Evolutionary conservation across 2,113 vertebrate species (phyloP).

Genomic region (Narcine bancroftii): DNA sequence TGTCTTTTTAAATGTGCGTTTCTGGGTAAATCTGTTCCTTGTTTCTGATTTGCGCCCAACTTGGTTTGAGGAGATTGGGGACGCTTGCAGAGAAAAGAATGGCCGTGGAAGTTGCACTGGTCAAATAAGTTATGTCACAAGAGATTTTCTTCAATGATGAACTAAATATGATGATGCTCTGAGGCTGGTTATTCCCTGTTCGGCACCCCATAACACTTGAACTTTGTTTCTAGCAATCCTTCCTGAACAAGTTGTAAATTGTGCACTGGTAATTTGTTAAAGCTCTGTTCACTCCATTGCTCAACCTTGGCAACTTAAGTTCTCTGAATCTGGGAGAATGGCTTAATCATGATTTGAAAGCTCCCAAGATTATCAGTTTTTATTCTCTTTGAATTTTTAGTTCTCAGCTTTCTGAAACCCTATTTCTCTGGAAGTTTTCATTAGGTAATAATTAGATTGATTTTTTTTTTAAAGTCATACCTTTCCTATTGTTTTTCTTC

Average conservation of each 20-base stretch:
- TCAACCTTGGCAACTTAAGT: not conserved
- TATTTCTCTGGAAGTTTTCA: not conserved
- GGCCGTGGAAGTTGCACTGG: too few species aligned
- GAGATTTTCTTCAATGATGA: not conserved
- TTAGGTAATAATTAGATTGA: too few species aligned
- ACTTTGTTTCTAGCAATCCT: not conserved
- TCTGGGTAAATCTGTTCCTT: too few species aligned
- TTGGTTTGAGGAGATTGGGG: too few species aligned
- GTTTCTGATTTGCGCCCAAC: too few species aligned
- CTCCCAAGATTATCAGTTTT: not conserved
- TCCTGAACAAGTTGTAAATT: not conserved
- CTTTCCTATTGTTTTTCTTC: too few species aligned
- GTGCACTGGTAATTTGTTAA: not conserved
- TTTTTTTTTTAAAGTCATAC: too few species aligned
- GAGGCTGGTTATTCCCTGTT: not conserved
- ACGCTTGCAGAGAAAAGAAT: too few species aligned
- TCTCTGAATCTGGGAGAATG: not conserved
- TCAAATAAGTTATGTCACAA: too few species aligned
- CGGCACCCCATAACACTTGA: not conserved
- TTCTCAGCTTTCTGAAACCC: not conserved
- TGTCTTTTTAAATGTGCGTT: too few species aligned
- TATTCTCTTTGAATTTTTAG: not conserved
- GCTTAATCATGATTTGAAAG: not conserved
- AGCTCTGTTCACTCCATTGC: not conserved
- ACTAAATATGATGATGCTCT: not conserved